phyloP scores from a whole-genome alignment of 1,140 invertebrate species.

The Drosophila suzukii region DNA sequence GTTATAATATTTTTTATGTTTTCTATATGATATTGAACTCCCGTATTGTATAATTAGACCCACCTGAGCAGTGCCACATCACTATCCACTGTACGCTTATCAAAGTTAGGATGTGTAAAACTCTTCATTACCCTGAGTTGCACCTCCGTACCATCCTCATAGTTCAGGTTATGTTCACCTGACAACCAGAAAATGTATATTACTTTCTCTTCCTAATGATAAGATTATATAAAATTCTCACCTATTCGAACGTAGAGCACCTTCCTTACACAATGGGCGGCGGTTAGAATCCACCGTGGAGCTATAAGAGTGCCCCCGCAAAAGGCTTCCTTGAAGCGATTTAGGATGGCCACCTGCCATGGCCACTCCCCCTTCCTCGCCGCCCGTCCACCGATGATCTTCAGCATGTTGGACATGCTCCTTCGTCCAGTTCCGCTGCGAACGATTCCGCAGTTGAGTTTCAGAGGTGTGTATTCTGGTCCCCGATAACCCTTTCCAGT shows the following conservation, averaged over 20 bases:
- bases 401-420: constrained; percentile 86
- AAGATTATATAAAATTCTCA: neutral
- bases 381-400: constrained; percentile 94
- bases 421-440: constrained; percentile 69
- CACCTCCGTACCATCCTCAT: constrained; percentile 89
- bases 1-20: too few relatives aligned
- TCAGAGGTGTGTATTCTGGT: constrained; percentile 72
- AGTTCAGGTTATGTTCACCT: constrained; percentile 92
- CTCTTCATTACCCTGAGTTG: constrained; percentile 90
- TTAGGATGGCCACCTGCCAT: constrained; percentile 96
- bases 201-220: neutral
- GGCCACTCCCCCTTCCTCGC: constrained; percentile 93
- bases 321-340: constrained; percentile 92
- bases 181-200: constrained; percentile 86
- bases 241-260: constrained; percentile 92
- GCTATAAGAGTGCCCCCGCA: constrained; percentile 96
- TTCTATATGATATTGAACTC: too few relatives aligned
- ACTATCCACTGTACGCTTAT: constrained; percentile 94
- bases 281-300: constrained; percentile 94
- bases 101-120: constrained; percentile 93
- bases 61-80: constrained; percentile 93
- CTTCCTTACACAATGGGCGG: constrained; percentile 94
- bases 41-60: neutral
- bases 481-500: constrained; percentile 75
- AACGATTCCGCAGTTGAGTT: constrained; percentile 73